Conservation (phyloP, 2,113 vertebrate genomes). For the Balaeniceps rex region DNA sequence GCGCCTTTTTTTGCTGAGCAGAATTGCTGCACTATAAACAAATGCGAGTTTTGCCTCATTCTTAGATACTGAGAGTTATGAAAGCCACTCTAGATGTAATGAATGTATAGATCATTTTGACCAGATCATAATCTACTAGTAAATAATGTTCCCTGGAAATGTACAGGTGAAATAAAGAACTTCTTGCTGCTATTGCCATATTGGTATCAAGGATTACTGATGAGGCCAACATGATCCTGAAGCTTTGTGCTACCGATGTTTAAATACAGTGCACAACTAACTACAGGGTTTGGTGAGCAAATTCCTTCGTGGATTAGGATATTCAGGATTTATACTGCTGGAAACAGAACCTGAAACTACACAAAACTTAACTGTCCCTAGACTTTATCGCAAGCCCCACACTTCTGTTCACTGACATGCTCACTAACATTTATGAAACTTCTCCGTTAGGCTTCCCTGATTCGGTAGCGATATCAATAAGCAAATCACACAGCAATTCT, state of each 20-base stretch:
- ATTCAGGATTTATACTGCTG: background rate
- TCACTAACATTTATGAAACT: background rate
- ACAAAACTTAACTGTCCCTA: background rate
- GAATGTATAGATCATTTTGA: constrained; percentile 60
- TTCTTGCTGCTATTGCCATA: background rate
- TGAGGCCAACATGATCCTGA: background rate
- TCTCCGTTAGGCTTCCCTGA: background rate
- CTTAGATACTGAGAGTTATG: constrained; percentile 25
- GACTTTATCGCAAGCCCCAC: background rate
- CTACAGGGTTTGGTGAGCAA: background rate
- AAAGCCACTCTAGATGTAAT: constrained; percentile 21
- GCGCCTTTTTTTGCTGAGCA: background rate
- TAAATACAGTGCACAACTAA: background rate
- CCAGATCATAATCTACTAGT: constrained; percentile 45
- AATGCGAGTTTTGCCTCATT: constrained; percentile 39
- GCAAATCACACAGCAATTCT: background rate
- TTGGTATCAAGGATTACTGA: background rate
- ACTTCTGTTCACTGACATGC: background rate
- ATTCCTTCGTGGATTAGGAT: background rate
- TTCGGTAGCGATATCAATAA: background rate
- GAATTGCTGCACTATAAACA: constrained; percentile 32
- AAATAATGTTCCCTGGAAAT: constrained; percentile 10
- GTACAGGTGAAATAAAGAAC: constrained; percentile 37
- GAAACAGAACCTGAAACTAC: background rate
- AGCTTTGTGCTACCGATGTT: background rate